phyloP scores from a whole-genome alignment of 2,113 vertebrate species.

The Shinisaurus crocodilurus region DNA sequence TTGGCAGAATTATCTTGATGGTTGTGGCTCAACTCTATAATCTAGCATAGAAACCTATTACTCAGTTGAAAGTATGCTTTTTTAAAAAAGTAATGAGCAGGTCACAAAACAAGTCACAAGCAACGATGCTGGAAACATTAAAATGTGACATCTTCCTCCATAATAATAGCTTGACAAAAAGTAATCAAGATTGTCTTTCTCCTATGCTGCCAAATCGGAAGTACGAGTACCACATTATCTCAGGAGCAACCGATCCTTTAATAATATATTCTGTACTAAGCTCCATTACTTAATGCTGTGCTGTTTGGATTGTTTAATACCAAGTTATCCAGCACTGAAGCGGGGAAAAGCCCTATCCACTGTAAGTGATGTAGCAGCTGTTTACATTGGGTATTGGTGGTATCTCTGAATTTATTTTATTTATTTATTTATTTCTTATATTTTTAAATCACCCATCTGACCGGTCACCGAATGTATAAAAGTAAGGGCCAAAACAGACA shows the following conservation, averaged over 20 bases:
- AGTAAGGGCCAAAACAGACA: too few relatives aligned
- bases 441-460: too few relatives aligned
- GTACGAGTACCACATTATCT: not conserved
- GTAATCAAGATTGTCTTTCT: not conserved
- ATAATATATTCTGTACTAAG: not conserved
- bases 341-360: not conserved
- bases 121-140: conserved; percentile 19
- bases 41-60: not conserved
- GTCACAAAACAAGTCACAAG: conserved; percentile 21
- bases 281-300: conserved; percentile 1
- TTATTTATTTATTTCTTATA: too few relatives aligned
- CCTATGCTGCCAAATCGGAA: not conserved
- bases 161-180: conserved; percentile 9
- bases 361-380: not conserved
- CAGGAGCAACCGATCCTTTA: not conserved
- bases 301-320: conserved; percentile 10
- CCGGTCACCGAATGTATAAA: not conserved
- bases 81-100: not conserved
- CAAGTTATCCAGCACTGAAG: not conserved
- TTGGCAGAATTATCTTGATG: conserved; percentile 27
- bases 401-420: not conserved
- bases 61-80: not conserved
- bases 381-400: not conserved
- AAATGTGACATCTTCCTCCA: conserved; percentile 16
- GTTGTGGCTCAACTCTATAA: conserved; percentile 14